Evolutionary conservation across 2,888 invertebrate species (phyloP).

Genomic region (Neoitamus cyanurus): DNA sequence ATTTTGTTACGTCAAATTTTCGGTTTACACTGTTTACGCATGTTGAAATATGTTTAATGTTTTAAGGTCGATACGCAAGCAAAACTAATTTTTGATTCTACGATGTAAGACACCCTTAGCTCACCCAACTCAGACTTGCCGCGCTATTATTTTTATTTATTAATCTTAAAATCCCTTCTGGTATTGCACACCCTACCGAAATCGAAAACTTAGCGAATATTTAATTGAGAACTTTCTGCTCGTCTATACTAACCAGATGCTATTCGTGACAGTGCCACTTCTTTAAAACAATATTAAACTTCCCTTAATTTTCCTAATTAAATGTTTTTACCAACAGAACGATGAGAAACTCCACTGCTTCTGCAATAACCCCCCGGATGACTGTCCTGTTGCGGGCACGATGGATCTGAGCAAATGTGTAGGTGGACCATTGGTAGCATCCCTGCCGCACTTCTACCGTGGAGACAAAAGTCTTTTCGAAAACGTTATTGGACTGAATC

Average conservation of each 20-base stretch:
- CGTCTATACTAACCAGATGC: background rate
- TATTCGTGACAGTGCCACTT: background rate
- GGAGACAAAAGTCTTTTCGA: slow-evolving; percentile 68
- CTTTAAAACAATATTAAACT: background rate
- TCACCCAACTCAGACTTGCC: no score
- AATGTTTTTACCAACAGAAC: background rate
- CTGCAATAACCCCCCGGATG: slow-evolving; percentile 67
- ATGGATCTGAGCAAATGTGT: slow-evolving; percentile 73
- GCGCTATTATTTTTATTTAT: no score
- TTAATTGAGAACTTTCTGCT: background rate
- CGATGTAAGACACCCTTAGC: no score
- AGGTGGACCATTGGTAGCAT: slow-evolving; percentile 78
- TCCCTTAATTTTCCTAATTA: background rate
- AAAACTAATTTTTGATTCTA: no score
- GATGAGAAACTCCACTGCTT: slow-evolving; percentile 16
- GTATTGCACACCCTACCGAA: no score
- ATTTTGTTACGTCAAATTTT: no score
- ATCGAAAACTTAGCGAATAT: background rate
- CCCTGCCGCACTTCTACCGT: slow-evolving; percentile 82
- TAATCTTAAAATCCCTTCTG: no score
- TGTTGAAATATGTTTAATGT: no score
- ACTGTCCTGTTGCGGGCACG: slow-evolving; percentile 77
- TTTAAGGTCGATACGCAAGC: no score
- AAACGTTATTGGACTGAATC: slow-evolving; percentile 69
- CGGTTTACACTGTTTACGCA: no score